A percentile compares a stretch with the other conserved stretches of the same genome.
phyloP scores from a whole-genome alignment of 2,888 invertebrate species.

The Lomographa bimaculata region DNA sequence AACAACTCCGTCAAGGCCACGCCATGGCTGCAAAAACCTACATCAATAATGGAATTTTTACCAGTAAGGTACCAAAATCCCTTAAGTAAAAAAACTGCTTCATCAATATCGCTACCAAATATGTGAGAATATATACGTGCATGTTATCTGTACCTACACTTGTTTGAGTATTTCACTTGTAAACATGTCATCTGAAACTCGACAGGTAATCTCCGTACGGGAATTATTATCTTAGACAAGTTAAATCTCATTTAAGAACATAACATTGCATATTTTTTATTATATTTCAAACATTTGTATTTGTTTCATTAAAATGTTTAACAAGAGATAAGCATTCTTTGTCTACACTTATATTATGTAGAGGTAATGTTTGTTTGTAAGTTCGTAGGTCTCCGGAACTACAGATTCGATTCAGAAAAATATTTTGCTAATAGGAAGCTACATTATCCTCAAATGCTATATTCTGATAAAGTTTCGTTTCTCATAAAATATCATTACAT shows the following conservation, averaged over 20 bases:
- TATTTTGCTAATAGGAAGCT: too few relatives aligned
- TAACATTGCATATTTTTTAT: conserved; percentile 32
- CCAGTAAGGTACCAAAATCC: conserved; percentile 16
- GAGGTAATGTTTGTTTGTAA: too few relatives aligned
- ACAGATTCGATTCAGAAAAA: too few relatives aligned
- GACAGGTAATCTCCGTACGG: conserved; percentile 34
- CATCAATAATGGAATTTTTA: conserved; percentile 19
- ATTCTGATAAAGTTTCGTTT: too few relatives aligned
- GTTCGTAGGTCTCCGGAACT: too few relatives aligned
- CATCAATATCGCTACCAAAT: too few relatives aligned
- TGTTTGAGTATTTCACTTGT: conserved; percentile 42
- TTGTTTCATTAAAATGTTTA: conserved; percentile 12
- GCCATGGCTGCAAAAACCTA: conserved; percentile 14
- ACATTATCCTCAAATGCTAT: too few relatives aligned
- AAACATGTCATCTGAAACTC: conserved; percentile 57
- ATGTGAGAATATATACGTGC: background rate
- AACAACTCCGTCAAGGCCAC: conserved; percentile 54
- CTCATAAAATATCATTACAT: too few relatives aligned
- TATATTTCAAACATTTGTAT: conserved; percentile 35
- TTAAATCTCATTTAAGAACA: conserved; percentile 39
- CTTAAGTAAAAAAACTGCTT: background rate
- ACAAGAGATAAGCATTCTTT: conserved; percentile 9
- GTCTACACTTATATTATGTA: too few relatives aligned
- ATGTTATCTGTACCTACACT: conserved; percentile 25
- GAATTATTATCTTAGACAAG: conserved; percentile 46